Conservation (phyloP, 2,888 invertebrate species). For the Phengaris alcon region DNA sequence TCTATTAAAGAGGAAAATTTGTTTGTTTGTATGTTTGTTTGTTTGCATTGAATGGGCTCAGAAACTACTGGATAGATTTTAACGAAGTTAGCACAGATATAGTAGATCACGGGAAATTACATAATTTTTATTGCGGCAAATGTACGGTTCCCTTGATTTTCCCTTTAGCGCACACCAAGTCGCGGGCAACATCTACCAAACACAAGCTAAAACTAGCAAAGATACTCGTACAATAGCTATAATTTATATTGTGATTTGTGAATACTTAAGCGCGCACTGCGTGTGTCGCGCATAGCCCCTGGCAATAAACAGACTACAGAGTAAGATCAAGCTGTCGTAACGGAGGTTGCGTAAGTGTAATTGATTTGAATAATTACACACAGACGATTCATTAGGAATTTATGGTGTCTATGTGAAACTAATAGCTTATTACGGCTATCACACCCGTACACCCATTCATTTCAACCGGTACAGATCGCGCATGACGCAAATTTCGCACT, state of each 20-base stretch:
- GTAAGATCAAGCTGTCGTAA: slow-evolving; percentile 27
- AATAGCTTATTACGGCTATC: slow-evolving; percentile 16
- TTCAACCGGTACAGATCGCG: slow-evolving; percentile 6
- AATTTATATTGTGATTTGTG: not conserved
- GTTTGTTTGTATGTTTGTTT: no score
- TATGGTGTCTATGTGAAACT: slow-evolving; percentile 20
- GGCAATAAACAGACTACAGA: slow-evolving; percentile 2
- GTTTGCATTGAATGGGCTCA: no score
- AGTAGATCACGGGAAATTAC: no score
- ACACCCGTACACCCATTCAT: not conserved
- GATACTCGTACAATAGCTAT: not conserved
- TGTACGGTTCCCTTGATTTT: no score
- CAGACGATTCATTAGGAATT: slow-evolving; percentile 24
- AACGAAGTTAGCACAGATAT: no score
- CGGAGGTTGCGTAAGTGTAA: slow-evolving; percentile 6
- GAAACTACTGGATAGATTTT: no score
- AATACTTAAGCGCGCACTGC: not conserved
- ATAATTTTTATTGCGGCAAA: no score
- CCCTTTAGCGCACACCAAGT: no score
- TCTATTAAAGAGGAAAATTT: no score
- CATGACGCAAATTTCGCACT: not conserved
- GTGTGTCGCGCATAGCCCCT: not conserved
- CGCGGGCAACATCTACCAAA: no score
- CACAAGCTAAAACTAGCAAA: not conserved
- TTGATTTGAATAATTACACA: slow-evolving; percentile 26